Conservation (phyloP, 1,140 invertebrate species). For the Phenacoccus solenopsis region DNA sequence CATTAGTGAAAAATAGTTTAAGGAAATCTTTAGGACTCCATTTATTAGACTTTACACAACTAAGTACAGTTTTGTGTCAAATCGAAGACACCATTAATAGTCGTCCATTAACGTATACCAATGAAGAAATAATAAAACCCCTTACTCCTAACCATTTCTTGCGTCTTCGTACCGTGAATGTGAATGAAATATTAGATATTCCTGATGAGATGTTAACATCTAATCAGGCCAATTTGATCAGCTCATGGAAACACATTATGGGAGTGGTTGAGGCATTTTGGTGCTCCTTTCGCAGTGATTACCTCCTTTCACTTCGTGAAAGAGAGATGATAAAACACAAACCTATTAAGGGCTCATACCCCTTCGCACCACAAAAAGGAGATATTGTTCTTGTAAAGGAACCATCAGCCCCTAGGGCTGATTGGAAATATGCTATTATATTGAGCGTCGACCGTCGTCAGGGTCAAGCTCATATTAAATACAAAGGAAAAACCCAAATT, state of each 20-base stretch:
- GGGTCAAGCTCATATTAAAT: background rate
- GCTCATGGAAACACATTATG: background rate
- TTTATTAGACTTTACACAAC: background rate
- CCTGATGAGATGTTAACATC: background rate
- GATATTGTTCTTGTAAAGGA: background rate
- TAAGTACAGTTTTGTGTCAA: background rate
- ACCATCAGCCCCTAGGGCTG: background rate
- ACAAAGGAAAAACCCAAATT: background rate
- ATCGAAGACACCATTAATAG: background rate
- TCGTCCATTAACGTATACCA: background rate
- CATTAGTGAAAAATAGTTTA: background rate
- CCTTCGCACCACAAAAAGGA: background rate
- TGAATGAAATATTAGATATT: background rate
- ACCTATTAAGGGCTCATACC: background rate
- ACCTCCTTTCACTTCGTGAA: background rate
- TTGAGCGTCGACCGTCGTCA: background rate
- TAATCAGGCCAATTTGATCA: background rate
- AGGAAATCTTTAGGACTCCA: background rate
- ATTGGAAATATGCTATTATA: background rate
- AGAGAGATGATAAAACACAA: background rate
- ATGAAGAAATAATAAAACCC: background rate
- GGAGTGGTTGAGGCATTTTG: background rate
- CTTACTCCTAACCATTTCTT: background rate
- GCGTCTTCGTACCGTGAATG: background rate
- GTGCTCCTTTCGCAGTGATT: background rate